Conservation (phyloP, 2,113 vertebrate genomes). For the Alosa alosa region DNA sequence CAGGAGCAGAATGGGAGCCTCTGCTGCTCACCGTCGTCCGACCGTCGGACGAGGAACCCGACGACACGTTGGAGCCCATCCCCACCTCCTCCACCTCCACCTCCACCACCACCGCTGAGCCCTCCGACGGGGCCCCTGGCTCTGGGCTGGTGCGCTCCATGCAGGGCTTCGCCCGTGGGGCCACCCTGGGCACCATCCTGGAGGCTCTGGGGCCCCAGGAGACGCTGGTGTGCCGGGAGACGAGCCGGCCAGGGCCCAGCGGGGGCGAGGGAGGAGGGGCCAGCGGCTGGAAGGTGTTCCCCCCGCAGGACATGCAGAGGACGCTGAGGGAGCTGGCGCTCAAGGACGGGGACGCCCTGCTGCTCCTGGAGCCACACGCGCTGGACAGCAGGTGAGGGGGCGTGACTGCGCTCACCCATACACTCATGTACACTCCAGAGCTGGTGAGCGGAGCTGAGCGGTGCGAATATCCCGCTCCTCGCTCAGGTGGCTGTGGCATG, state of each 20-base stretch:
- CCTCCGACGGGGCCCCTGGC: conserved; percentile 37
- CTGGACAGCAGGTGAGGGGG: conserved; percentile 74
- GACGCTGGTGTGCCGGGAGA: conserved; percentile 70
- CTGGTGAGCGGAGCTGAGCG: too few species aligned
- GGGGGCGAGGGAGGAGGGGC: conserved; percentile 67
- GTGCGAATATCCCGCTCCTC: too few species aligned
- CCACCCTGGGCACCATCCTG: conserved; percentile 58
- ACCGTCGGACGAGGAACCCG: conserved; percentile 55
- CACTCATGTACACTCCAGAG: not conserved
- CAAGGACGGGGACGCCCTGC: conserved; percentile 77
- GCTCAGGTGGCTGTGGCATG: too few species aligned
- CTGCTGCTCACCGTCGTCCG: conserved; percentile 81
- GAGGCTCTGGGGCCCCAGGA: conserved; percentile 65
- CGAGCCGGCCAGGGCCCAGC: conserved; percentile 37
- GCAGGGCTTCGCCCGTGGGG: conserved; percentile 64
- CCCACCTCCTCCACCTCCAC: not conserved
- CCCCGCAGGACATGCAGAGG: conserved; percentile 73
- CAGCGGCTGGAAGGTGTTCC: conserved; percentile 79
- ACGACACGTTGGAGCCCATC: not conserved
- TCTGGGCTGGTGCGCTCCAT: conserved; percentile 57
- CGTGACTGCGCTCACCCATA: not conserved
- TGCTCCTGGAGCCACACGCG: conserved; percentile 76
- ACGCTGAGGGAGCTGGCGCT: conserved; percentile 80
- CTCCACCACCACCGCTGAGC: not conserved
- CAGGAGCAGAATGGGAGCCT: conserved; percentile 81